phyloP scores from a whole-genome alignment of 2,797 vertebrate genomes.

The Strix occidentalis region DNA sequence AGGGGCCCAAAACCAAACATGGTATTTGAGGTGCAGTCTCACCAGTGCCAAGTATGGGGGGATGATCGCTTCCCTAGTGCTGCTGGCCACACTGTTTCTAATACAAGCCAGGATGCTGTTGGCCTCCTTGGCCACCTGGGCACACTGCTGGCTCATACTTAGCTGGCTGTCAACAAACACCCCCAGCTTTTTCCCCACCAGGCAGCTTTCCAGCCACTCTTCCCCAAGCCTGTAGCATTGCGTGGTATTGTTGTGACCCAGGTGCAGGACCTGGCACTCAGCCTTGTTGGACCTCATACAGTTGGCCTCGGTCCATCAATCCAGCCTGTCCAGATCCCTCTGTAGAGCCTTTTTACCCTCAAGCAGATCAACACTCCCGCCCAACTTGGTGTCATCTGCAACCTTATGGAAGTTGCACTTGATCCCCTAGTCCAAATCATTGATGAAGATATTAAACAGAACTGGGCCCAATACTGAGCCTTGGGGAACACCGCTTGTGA shows the following conservation, averaged over 20 bases:
- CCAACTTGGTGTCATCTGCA: background rate
- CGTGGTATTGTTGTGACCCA: background rate
- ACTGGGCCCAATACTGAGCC: background rate
- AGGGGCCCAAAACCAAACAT: too few species aligned
- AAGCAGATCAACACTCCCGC: accelerated
- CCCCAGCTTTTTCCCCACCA: accelerated
- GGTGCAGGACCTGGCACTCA: background rate
- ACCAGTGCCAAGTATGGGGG: too few species aligned
- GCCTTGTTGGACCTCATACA: too few species aligned
- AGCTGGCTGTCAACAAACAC: background rate
- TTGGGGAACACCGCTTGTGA: background rate
- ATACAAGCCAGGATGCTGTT: background rate
- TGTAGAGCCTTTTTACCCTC: background rate
- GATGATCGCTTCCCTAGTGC: too few species aligned
- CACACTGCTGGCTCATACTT: background rate
- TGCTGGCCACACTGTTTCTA: too few species aligned
- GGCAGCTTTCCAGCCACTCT: background rate
- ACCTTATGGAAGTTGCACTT: background rate
- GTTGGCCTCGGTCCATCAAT: too few species aligned
- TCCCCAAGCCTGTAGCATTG: background rate
- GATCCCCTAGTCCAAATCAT: accelerated
- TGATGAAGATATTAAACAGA: background rate
- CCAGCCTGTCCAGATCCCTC: too few species aligned
- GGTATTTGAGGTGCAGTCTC: too few species aligned
- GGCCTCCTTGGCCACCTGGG: background rate